Evolutionary conservation across 2,888 invertebrate species (phyloP).

Genomic region (Nasonia oneida): DNA sequence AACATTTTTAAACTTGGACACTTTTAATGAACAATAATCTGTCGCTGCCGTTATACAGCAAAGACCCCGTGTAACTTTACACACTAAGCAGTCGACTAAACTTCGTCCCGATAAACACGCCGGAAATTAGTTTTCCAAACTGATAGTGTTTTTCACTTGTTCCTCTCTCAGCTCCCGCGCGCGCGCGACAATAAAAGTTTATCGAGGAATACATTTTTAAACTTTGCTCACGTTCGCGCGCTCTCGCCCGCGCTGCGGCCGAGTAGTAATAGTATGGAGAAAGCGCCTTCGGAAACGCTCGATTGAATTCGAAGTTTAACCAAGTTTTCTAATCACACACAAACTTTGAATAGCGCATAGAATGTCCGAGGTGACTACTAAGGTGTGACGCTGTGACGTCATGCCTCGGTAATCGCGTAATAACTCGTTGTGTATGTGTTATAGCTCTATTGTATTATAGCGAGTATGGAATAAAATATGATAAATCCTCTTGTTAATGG

Average conservation of each 20-base stretch:
- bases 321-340: constrained; percentile 56
- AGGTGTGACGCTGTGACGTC: constrained; percentile 41
- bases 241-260: background rate
- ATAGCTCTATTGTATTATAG: background rate
- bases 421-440: constrained; percentile 3
- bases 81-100: background rate
- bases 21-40: background rate
- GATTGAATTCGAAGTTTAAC: constrained; percentile 56
- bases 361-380: constrained; percentile 29
- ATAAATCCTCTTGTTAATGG: background rate
- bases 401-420: constrained; percentile 9
- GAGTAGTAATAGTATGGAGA: background rate
- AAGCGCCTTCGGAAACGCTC: constrained; percentile 31
- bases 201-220: constrained; percentile 24
- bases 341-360: constrained; percentile 26
- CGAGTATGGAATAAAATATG: background rate
- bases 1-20: too few species aligned
- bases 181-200: constrained; percentile 12
- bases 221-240: constrained; percentile 7
- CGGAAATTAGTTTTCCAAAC: background rate
- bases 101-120: background rate
- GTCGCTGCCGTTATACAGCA: background rate
- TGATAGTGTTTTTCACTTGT: background rate
- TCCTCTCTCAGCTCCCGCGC: background rate
- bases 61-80: background rate